Evolutionary conservation across 2,888 invertebrate genomes (phyloP), one percentile per base, ranked within the genome.

Genomic region (Oeneis ivallda): DNA sequence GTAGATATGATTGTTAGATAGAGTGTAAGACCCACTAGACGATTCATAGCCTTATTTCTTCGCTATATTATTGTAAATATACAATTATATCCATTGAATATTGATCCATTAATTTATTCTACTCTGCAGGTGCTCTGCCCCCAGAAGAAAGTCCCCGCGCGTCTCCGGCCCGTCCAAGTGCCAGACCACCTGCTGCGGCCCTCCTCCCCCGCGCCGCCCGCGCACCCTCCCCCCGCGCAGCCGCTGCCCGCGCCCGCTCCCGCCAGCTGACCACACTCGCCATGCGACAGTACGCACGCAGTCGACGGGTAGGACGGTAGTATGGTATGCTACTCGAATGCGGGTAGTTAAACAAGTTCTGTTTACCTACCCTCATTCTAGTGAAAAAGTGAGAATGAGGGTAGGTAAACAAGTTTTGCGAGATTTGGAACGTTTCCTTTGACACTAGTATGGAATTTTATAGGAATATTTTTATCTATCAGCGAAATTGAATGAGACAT

Each of bases 91-190:
- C 26, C 26, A 26, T 26, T 26, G 3, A 26, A 26, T n/a, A n/a
- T n/a, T n/a, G n/a, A n/a, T n/a, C n/a, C n/a, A n/a, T n/a, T n/a
- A n/a, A n/a, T n/a, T n/a, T n/a, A n/a, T n/a, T n/a, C n/a, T n/a
- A n/a, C n/a, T 37, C 37, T 45, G 1, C 80, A 87, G 87, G 76
- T 82, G 63, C 77, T 84, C 68, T 87, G 85, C 73, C 94, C 93
- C 0, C 92, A 96, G 93, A 96, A 97, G 92, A 96, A 96, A 81
- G 94, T 96, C 76, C 95, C 96, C 62, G 94, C 96, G 10, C 93
- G 97, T 69, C 94, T 95, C 67, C 93, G 95, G 74, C 95, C 96
- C 61, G 93, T 97, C 75, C 95, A 96, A 62, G 94, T 96, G 73
- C 95, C 96, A 74, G 96, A 95, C 79, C 95, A 95, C 89, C 92